Base-by-base conservation (phyloP, 2,113 vertebrate species). In the Macrotis lagotis region DNA sequence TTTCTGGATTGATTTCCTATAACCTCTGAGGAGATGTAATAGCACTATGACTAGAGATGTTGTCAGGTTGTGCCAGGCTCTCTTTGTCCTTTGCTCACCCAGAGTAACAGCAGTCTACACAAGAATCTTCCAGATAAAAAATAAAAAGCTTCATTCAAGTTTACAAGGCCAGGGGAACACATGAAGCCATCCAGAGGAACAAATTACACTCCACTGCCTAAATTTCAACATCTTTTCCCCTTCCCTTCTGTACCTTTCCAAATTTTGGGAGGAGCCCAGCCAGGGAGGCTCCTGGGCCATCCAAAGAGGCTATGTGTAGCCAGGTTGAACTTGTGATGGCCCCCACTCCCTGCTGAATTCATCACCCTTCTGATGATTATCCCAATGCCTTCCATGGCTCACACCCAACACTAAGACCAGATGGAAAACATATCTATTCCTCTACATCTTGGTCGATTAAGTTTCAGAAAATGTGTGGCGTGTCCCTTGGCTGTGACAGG, bases 21-120 rank as follows among this genome's bases (percentile, higher is more conserved):
- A 90, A 28, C 1, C 25, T 91, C 3, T 1, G 10, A n/a, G 26
- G 25, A 53, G 11, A 19, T 0, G 0, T 8, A 3, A 90, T 37
- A 28, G 28, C 28, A 31, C 1, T 90, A 92, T 16, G 28, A 25
- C 48, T n/a, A 50, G 25, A 48, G 55, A 37, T 37, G 8, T 10
- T 10, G 25, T 83, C 44, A 9, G 9, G 1, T n/a, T 93, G 50
- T 19, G 91, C 2, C 8, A 89, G 1, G 0, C 44, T 37, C 25
- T 59, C 91, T 24, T 92, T 52, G 0, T 3, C 12, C 0, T 22
- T 93, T 3, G 24, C 93, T 94, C 1, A 51, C 53, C 92, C n/a
- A 50, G 8, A 90, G 8, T 51, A 97, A n/a, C n/a, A 25, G 4
- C 31, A 90, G 22, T 11, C 93, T 96, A 49, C 91, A 95, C 92